phyloP scores from a whole-genome alignment of 2,888 invertebrate genomes.

The Lasioglossum vierecki region DNA sequence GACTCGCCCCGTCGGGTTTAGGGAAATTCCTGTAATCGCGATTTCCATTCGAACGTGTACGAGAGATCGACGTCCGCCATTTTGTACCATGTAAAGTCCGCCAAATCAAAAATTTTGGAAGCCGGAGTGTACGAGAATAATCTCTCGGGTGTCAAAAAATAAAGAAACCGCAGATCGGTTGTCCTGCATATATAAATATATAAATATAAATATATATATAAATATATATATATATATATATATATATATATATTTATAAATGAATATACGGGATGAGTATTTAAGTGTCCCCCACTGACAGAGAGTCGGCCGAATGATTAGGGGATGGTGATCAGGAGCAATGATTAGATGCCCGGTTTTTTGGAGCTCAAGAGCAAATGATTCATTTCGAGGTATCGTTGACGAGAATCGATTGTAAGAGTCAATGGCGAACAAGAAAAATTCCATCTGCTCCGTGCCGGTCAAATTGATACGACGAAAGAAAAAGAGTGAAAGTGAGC shows the following conservation, averaged over 20 bases:
- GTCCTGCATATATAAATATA: constrained; percentile 21
- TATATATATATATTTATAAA: constrained; percentile 38
- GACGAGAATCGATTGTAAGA: neutral
- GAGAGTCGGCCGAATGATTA: constrained; percentile 2
- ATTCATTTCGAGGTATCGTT: constrained; percentile 3
- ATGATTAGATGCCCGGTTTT: constrained; percentile 11
- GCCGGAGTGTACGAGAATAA: neutral
- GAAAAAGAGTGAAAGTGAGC: neutral
- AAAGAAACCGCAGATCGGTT: neutral
- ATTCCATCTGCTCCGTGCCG: constrained; percentile 30
- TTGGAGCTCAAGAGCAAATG: constrained; percentile 1
- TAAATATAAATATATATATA: neutral
- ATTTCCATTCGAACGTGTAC: neutral
- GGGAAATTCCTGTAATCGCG: constrained; percentile 5
- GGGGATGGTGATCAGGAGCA: neutral
- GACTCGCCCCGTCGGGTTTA: neutral
- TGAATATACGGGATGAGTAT: constrained; percentile 41
- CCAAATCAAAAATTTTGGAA: neutral
- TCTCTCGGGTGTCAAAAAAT: neutral
- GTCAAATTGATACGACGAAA: constrained; percentile 48
- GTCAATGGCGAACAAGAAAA: neutral
- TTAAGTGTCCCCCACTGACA: constrained; percentile 43
- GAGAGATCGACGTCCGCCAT: constrained; percentile 7
- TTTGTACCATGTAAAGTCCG: constrained; percentile 1
- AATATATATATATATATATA: constrained; percentile 28